Evolutionary conservation across 2,113 vertebrate genomes (phyloP).

Genomic region (Siniperca chuatsi): DNA sequence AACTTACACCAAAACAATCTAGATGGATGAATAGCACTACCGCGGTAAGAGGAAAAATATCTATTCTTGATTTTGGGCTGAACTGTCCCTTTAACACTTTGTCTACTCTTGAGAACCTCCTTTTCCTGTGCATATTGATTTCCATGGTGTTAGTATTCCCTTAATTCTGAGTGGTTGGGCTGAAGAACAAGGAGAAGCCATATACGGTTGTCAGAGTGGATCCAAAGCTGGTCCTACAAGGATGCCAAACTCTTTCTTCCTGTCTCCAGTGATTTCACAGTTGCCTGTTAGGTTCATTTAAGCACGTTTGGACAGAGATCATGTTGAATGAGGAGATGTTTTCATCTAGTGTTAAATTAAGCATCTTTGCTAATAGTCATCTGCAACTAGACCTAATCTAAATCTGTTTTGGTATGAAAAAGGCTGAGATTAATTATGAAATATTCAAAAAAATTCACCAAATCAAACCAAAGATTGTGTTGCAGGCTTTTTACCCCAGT

Average conservation of each 20-base stretch:
- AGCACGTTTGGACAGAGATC: constrained; percentile 30
- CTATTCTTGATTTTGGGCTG: too few relatives aligned
- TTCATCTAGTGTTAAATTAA: constrained; percentile 7
- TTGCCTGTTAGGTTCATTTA: constrained; percentile 32
- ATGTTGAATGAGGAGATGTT: constrained; percentile 23
- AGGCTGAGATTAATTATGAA: constrained; percentile 8
- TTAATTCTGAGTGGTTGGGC: constrained; percentile 4
- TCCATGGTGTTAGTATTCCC: not conserved
- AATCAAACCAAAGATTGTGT: not conserved
- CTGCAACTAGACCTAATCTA: not conserved
- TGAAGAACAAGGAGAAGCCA: constrained; percentile 39
- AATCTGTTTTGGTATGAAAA: not conserved
- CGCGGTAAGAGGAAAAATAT: too few relatives aligned
- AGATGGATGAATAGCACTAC: too few relatives aligned
- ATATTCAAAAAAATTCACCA: not conserved
- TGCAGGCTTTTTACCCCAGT: not conserved
- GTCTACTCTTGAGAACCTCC: not conserved
- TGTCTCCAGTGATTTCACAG: constrained; percentile 53
- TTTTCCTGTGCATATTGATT: constrained; percentile 3
- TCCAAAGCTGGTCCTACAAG: constrained; percentile 34
- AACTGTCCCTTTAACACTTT: not conserved
- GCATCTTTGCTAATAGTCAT: constrained; percentile 1
- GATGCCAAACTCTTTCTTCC: constrained; percentile 46
- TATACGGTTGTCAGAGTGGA: constrained; percentile 59
- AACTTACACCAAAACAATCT: too few relatives aligned